Evolutionary conservation across 2,113 vertebrate genomes (phyloP), one percentile per base, ranked within the genome.

Genomic region (Rhinichthys klamathensis): DNA sequence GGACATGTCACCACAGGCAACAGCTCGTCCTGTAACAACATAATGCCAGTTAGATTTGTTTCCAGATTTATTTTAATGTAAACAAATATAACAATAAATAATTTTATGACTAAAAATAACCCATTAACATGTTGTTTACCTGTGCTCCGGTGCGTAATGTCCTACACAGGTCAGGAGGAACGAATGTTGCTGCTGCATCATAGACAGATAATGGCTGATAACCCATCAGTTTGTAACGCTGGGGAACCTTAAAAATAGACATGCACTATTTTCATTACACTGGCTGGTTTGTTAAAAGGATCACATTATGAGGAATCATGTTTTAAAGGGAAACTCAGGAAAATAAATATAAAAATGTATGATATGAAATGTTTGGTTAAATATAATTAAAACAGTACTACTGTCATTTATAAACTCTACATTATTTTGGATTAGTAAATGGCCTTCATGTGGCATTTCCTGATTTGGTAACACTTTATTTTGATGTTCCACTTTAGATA

Each of bases 181-280:
- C 92, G 63, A 95, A 96, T 85, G 90, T 94, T 35, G 86, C 90
- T 11, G 94, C 94, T 5, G 93, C 91, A 6, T 92, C 90, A 65
- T 93, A 94, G 13, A 93, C 76, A 44, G 92, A 95, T 25, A 96
- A 89, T 0, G 94, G 92, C 60, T 91, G 84, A 89, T 97, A 98
- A 6, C 92, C 92, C 94, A 95, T 97, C 27, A 96, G 87, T 81
- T 84, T 94, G 86, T 93, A 96, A 80, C 93, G 92, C 80, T 96
- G 96, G 83, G 96, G 97, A 90, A 97, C 96, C 98, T 99, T 84
- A 10, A 88, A 23, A 5, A 54, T 32, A 15, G 74, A 81, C 25
- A 4, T 74, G 12, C n/a, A 56, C 4, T 51, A 51, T 27, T 75
- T 35, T 12, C 35, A 72, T 12, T 56, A 56, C 21, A 56, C 6